Percentiles rank a stretch among this genome's conserved stretches.
Evolutionary conservation across 2,797 vertebrate genomes (phyloP).

Genomic region (Glossophaga mutica): DNA sequence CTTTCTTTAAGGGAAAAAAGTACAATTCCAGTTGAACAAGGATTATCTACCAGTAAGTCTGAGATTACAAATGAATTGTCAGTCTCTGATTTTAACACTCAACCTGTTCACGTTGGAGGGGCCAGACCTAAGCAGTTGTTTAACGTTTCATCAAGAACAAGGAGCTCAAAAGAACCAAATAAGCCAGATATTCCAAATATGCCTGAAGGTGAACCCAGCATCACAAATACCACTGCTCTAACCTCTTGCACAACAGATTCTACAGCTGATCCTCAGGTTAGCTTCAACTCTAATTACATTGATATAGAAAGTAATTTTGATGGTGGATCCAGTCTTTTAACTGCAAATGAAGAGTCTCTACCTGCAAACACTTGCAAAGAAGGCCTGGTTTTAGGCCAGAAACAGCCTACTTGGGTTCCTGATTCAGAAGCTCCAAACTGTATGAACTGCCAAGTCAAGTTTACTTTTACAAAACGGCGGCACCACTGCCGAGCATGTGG

Average conservation of each 20-base stretch:
- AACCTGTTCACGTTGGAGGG: slow-evolving; percentile 82
- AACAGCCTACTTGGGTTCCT: slow-evolving; percentile 93
- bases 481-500: slow-evolving; percentile 98
- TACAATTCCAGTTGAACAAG: background rate
- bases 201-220: slow-evolving; percentile 51
- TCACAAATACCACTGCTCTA: background rate
- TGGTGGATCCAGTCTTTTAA: slow-evolving; percentile 53
- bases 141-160: slow-evolving; percentile 78
- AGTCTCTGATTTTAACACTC: slow-evolving; percentile 61
- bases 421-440: slow-evolving; percentile 96
- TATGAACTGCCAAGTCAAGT: slow-evolving; percentile 93
- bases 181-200: slow-evolving; percentile 28
- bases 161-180: slow-evolving; percentile 63
- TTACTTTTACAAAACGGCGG: slow-evolving; percentile 95
- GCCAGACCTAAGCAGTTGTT: slow-evolving; percentile 90
- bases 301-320: slow-evolving; percentile 69
- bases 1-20: slow-evolving; percentile 44
- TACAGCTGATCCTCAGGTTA: background rate
- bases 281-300: slow-evolving; percentile 43
- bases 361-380: slow-evolving; percentile 71
- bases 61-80: slow-evolving; percentile 54
- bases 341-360: slow-evolving; percentile 53
- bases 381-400: slow-evolving; percentile 81
- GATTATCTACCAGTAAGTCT: background rate
- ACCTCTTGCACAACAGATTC: background rate